A percentile compares a stretch with the other conserved stretches of the same genome.
Conservation (phyloP, 2,797 vertebrate species). For the Tangara arthus region DNA sequence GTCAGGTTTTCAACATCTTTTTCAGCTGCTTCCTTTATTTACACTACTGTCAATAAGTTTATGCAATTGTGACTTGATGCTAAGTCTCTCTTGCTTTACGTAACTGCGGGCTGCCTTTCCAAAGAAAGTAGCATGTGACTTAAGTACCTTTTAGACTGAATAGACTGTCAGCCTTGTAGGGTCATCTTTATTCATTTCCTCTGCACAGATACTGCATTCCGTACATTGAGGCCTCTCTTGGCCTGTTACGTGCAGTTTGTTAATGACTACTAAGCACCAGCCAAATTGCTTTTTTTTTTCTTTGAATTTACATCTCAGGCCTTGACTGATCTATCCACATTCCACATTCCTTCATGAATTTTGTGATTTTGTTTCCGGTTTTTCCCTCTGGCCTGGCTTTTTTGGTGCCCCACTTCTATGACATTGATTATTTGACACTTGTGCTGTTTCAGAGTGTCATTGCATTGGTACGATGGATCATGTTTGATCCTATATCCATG, state of each 20-base stretch:
- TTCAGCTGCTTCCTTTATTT: slow-evolving; percentile 51
- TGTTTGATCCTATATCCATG: background rate
- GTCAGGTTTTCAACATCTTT: slow-evolving; percentile 6
- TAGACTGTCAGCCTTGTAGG: background rate
- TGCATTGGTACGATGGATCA: background rate
- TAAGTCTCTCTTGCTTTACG: slow-evolving; percentile 30
- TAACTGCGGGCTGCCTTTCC: slow-evolving; percentile 49
- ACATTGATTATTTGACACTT: background rate
- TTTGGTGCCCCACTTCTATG: background rate
- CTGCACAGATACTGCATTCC: background rate
- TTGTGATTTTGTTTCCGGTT: background rate
- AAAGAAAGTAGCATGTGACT: slow-evolving; percentile 51
- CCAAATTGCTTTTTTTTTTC: background rate
- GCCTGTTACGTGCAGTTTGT: background rate
- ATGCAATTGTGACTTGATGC: slow-evolving; percentile 36
- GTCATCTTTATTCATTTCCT: slow-evolving; percentile 58
- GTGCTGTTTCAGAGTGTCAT: background rate
- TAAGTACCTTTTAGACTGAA: background rate
- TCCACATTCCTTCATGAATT: background rate
- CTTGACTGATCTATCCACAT: background rate
- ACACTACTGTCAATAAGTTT: slow-evolving; percentile 18
- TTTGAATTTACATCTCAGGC: background rate
- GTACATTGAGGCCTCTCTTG: background rate
- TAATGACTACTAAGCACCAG: background rate
- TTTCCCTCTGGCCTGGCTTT: background rate